phyloP scores from a whole-genome alignment of 2,888 invertebrate genomes.

The Patella ulyssiponensis region DNA sequence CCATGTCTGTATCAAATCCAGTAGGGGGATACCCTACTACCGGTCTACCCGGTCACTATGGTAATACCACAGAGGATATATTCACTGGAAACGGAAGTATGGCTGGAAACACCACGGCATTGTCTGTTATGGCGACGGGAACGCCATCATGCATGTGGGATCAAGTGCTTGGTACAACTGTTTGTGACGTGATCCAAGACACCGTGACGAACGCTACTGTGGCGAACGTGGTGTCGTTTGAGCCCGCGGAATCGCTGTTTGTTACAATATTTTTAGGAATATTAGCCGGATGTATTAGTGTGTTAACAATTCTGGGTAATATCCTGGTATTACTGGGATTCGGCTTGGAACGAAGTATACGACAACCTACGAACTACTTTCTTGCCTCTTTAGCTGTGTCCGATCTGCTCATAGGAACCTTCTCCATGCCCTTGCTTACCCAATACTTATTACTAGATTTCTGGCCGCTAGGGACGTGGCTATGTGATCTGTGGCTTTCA shows the following conservation, averaged over 20 bases:
- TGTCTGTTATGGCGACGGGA: constrained; percentile 24
- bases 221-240: not conserved
- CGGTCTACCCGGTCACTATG: not conserved
- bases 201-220: not conserved
- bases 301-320: constrained; percentile 95
- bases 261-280: constrained; percentile 90
- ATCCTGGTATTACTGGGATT: constrained; percentile 95
- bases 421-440: constrained; percentile 99
- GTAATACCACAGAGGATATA: not conserved
- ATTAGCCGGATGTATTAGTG: constrained; percentile 87
- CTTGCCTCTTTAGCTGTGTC: constrained; percentile 98
- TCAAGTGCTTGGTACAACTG: not conserved
- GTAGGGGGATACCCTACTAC: not conserved
- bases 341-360: constrained; percentile 88
- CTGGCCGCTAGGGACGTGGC: constrained; percentile 95
- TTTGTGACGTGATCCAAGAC: not conserved
- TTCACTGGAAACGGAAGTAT: not conserved
- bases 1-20: constrained; percentile 2
- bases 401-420: constrained; percentile 96
- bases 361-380: constrained; percentile 99
- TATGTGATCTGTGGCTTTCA: constrained; percentile 98
- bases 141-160: constrained; percentile 23
- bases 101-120: not conserved
- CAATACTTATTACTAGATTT: constrained; percentile 96
- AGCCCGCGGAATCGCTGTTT: constrained; percentile 83